Conservation (phyloP, 1,140 invertebrate species). For the Meloidogyne floridensis region DNA sequence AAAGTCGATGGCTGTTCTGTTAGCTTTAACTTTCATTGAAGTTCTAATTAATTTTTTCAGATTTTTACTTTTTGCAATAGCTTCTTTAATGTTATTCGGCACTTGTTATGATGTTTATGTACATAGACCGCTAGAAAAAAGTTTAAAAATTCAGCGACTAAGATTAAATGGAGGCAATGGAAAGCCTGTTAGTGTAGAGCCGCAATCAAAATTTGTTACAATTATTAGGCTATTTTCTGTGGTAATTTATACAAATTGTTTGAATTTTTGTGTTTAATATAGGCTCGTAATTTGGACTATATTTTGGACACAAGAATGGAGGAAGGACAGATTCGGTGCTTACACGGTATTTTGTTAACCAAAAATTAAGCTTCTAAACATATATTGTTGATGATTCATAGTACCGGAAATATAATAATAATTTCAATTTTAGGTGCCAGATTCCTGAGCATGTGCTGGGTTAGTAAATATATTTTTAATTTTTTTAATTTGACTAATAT, state of each 20-base stretch:
- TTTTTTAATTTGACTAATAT: too few relatives aligned
- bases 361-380: too few relatives aligned
- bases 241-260: slow-evolving; percentile 27
- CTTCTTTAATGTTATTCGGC: slow-evolving; percentile 58
- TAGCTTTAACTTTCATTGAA: too few relatives aligned
- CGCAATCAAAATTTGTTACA: slow-evolving; percentile 16
- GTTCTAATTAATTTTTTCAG: too few relatives aligned
- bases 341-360: slow-evolving; percentile 41
- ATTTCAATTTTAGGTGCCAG: not conserved
- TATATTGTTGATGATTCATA: too few relatives aligned
- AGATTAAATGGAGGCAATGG: not conserved
- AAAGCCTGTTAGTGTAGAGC: not conserved
- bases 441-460: slow-evolving; percentile 48
- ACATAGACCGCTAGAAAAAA: slow-evolving; percentile 37
- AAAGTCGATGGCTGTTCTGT: slow-evolving; percentile 42
- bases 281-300: slow-evolving; percentile 41
- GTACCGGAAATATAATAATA: not conserved
- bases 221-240: slow-evolving; percentile 30
- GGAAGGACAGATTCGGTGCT: slow-evolving; percentile 59
- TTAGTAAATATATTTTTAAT: slow-evolving; percentile 58
- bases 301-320: slow-evolving; percentile 51
- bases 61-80: slow-evolving; percentile 51
- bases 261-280: slow-evolving; percentile 29
- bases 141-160: too few relatives aligned
- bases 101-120: slow-evolving; percentile 59